Evolutionary conservation across 2,797 vertebrate genomes (phyloP).

Genomic region (Eutrigla gurnardus): DNA sequence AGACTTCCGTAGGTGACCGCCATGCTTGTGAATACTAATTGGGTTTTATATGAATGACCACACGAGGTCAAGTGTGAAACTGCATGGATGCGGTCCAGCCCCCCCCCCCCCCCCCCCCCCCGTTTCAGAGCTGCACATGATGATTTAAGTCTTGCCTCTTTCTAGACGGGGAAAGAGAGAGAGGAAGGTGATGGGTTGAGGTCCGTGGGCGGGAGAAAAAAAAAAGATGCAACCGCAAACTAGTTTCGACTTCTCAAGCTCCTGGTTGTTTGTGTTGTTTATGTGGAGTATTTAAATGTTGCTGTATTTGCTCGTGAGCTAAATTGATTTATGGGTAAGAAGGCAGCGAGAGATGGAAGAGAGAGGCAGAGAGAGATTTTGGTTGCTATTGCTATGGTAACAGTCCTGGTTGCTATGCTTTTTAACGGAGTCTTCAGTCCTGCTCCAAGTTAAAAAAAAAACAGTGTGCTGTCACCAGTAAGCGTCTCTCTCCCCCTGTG

Average conservation of each 20-base stretch:
- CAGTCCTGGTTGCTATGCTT: conserved; percentile 60
- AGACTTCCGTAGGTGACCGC: not conserved
- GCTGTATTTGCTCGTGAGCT: conserved; percentile 2
- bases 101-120: not conserved
- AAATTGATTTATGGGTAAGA: conserved; percentile 1
- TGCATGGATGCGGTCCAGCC: conserved; percentile 3
- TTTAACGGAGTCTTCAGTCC: conserved; percentile 41
- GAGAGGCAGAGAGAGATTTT: conserved; percentile 16
- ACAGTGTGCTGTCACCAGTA: conserved; percentile 6
- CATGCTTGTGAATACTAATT: not conserved
- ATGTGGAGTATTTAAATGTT: not conserved
- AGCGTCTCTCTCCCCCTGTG: not conserved
- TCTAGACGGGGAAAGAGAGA: not conserved
- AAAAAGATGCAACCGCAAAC: not conserved
- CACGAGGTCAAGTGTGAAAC: conserved; percentile 20
- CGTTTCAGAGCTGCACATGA: conserved; percentile 17
- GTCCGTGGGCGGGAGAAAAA: not conserved
- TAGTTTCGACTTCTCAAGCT: not conserved
- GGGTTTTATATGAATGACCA: not conserved
- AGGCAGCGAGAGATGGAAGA: not conserved
- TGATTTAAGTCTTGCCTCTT: conserved; percentile 11
- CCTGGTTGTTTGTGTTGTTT: not conserved
- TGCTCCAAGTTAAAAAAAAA: conserved; percentile 17
- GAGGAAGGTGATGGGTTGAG: conserved; percentile 5
- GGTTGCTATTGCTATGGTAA: conserved; percentile 72